These are phyloP conservation scores for Thaumatotibia leucotreta DNA, from an alignment of 1,140 invertebrate species.

Conservation along the genomic window DNA sequence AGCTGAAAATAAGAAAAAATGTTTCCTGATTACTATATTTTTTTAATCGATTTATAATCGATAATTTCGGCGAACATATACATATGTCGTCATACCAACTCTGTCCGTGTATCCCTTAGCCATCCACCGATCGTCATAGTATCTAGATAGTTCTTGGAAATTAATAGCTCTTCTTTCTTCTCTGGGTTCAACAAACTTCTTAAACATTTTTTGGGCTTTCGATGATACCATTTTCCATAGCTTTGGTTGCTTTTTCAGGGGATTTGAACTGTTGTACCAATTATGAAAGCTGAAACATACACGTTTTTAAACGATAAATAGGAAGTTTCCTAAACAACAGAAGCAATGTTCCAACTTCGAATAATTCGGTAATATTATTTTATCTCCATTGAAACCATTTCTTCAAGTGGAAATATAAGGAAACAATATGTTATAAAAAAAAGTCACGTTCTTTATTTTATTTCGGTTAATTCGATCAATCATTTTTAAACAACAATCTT, in stretches of 20 bases:
- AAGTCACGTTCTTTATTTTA: too few relatives aligned
- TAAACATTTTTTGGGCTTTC: constrained; percentile 87
- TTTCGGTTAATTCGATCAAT: too few relatives aligned
- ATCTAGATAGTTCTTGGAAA: constrained; percentile 83
- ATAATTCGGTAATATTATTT: too few relatives aligned
- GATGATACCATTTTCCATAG: constrained; percentile 88
- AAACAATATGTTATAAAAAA: too few relatives aligned
- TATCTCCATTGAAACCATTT: too few relatives aligned
- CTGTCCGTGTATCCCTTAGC: constrained; percentile 81
- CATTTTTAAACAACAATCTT: constrained; percentile 21
- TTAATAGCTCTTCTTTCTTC: constrained; percentile 81
- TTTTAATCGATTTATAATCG: background rate
- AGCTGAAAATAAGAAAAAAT: constrained; percentile 55
- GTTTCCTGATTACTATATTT: background rate
- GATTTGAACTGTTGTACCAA: constrained; percentile 82
- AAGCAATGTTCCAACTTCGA: too few relatives aligned
- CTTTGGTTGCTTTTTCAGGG: constrained; percentile 85
- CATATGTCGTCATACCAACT: constrained; percentile 67
- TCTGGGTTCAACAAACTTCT: constrained; percentile 87
- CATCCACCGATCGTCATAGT: constrained; percentile 89
- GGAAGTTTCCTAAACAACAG: too few relatives aligned
- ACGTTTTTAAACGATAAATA: too few relatives aligned
- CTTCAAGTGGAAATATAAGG: too few relatives aligned
- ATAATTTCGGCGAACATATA: background rate
- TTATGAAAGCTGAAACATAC: constrained; percentile 71